Base-by-base conservation (phyloP, 2,888 invertebrate species). In the Myopa testacea region DNA sequence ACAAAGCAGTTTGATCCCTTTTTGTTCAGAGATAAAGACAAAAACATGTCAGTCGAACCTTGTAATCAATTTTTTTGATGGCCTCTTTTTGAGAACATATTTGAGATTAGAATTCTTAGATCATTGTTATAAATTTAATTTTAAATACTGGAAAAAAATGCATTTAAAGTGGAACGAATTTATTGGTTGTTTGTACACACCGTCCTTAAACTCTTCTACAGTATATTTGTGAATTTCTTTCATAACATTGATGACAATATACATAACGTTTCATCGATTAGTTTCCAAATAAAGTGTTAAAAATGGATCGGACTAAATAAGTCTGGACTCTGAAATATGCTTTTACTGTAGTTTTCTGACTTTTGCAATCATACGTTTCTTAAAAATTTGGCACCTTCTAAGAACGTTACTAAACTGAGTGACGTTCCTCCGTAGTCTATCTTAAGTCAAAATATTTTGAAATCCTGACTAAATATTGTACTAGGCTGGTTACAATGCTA, bases 61-160 rank as follows among this genome's bases (percentile, higher is more conserved):
- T 75, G 75, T 75, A 68, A 60, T 75, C 74, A 62, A 60, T 69
- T 75, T 69, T 75, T 68, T 38, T 65, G 10, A 37, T 65, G 26
- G 34, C 37, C 12, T 65, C 14, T 65, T 26, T 65, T 65, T 4
- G 37, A 65, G 14, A 10, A 10, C 2, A 65, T 16, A 7, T 65
- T 65, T 14, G 14, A 34, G 38, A 26, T 12, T 52, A 55, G 14
- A 12, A 67, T 12, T 67, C 40, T 37, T 65, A 37, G 10, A 37
- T 65, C 38, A 14, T 34, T 65, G 26, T 26, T 26, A 26, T 26
- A 26, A 26, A 26, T 26, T 26, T 1, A 26, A 26, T 26, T 26
- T 26, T 26, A 1, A 26, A 26, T 2, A 26, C 10, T 67, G 14
- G 4, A 55, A 45, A 45, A 40, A 8, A 45, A 6, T 67, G 14